Base-by-base conservation (phyloP, 37 sponge, comb jelly and placozoan species). In the Bolinopsis microptera region DNA sequence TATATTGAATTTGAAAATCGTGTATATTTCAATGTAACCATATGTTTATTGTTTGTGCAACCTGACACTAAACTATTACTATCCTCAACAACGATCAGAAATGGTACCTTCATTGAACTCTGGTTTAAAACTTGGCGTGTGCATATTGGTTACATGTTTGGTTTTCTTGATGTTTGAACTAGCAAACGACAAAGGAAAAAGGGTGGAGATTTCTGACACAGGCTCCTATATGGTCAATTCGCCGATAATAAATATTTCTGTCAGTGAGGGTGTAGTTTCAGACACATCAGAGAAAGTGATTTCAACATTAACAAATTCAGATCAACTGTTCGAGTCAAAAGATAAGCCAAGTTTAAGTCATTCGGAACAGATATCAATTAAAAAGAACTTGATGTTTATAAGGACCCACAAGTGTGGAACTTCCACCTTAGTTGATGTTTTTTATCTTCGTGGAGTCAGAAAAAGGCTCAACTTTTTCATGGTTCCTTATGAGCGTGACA, bases 331-430 rank as follows among this genome's bases (percentile, higher is more conserved):
- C n/a, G n/a, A n/a, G n/a, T n/a, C n/a, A n/a, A n/a, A n/a, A n/a
- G n/a, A n/a, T n/a, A n/a, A n/a, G n/a, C n/a, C n/a, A n/a, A n/a
- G n/a, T n/a, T n/a, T n/a, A n/a, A n/a, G n/a, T n/a, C n/a, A n/a
- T n/a, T n/a, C n/a, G n/a, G n/a, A n/a, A n/a, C 61, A 48, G 61
- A 48, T 48, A 18, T 5, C 5, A 48, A 13, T 48, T 18, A 86
- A 86, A 24, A 8, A 26, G 90, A 86, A 86, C 41, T 18, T 86
- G 61, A 86, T 86, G 90, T 86, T 86, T 39, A n/a, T 86, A 1
- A 86, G 39, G 22, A 86, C 90, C 34, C 90, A 86, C 61, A 86
- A 86, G 30, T 86, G 90, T 86, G 90, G 90, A 22, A 86, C 90
- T 5, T 86, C 90, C 13, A 41, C 90, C 16, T 38, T 86, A 24